A percentile compares a stretch with the other conserved stretches of the same genome.
phyloP scores from a whole-genome alignment of 2,797 vertebrate genomes.

The Mareca penelope region DNA sequence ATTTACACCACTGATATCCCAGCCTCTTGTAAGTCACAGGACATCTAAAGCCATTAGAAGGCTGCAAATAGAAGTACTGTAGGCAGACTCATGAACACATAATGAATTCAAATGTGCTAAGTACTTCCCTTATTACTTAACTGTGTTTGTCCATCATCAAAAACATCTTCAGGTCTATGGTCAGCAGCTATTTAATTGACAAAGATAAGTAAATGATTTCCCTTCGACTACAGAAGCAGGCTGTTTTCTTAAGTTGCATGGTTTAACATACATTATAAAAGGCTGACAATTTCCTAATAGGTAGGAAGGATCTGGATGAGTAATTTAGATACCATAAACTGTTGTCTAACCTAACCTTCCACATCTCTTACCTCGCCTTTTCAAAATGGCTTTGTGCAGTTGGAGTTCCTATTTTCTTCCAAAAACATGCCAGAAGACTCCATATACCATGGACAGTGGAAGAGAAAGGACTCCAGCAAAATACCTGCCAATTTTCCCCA shows the following conservation, averaged over 20 bases:
- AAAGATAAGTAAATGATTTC: neutral
- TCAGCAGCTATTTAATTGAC: neutral
- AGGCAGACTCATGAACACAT: neutral
- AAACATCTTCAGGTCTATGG: neutral
- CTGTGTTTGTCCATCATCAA: neutral
- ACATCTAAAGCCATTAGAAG: neutral
- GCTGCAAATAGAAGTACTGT: constrained; percentile 1
- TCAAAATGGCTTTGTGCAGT: neutral
- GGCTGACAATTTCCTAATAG: neutral
- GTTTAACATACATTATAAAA: neutral
- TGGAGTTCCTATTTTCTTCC: neutral
- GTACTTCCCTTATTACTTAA: neutral
- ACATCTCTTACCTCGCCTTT: neutral
- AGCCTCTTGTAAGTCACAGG: neutral
- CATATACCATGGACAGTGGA: neutral
- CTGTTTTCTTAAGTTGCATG: neutral
- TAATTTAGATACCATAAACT: neutral
- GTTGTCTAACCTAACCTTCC: neutral
- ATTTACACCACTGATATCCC: neutral
- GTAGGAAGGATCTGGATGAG: neutral
- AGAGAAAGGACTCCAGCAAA: neutral
- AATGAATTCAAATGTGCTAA: neutral
- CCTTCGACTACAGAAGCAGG: neutral
- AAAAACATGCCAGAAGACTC: neutral
- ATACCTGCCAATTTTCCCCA: neutral